Evolutionary conservation across 2,888 invertebrate species (phyloP).

Genomic region (Drosophila rellima): DNA sequence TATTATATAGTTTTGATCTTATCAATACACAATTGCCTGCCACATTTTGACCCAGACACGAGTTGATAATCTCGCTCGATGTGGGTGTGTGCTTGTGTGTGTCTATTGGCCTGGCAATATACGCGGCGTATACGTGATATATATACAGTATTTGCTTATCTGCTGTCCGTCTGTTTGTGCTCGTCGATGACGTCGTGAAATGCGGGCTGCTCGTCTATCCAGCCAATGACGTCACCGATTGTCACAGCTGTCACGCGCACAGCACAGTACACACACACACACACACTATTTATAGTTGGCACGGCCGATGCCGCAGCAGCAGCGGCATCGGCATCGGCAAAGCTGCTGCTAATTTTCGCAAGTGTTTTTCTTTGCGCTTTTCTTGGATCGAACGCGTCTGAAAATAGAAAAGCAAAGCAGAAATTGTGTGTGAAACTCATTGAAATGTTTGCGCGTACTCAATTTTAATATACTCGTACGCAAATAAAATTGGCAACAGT

Average conservation of each 20-base stretch:
- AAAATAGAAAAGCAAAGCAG: slow-evolving; percentile 71
- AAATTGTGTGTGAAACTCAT: slow-evolving; percentile 75
- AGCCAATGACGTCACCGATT: slow-evolving; percentile 67
- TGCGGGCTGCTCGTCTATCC: slow-evolving; percentile 40
- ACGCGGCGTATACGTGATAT: slow-evolving; percentile 57
- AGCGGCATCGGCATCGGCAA: slow-evolving; percentile 23
- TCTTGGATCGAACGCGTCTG: slow-evolving; percentile 71
- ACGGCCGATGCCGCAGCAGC: slow-evolving; percentile 38
- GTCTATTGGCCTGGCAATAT: slow-evolving; percentile 42
- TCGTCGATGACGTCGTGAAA: slow-evolving; percentile 67
- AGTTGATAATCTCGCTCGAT: slow-evolving; percentile 16
- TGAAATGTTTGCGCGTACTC: slow-evolving; percentile 82
- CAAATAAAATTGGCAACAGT: slow-evolving; percentile 63
- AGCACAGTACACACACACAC: slow-evolving; percentile 64
- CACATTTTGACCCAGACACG: slow-evolving; percentile 20
- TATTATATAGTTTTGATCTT: slow-evolving; percentile 34
- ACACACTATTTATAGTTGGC: slow-evolving; percentile 74
- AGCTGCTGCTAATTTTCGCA: slow-evolving; percentile 77
- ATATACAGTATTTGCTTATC: slow-evolving; percentile 34
- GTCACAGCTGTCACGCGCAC: slow-evolving; percentile 78
- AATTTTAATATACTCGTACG: slow-evolving; percentile 45
- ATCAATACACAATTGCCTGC: slow-evolving; percentile 44
- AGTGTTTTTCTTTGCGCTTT: slow-evolving; percentile 80
- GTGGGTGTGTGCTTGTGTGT: slow-evolving; percentile 3
- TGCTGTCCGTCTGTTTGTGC: slow-evolving; percentile 3